Evolutionary conservation across 2,797 vertebrate species (phyloP).

Genomic region (Esox masquinongy): DNA sequence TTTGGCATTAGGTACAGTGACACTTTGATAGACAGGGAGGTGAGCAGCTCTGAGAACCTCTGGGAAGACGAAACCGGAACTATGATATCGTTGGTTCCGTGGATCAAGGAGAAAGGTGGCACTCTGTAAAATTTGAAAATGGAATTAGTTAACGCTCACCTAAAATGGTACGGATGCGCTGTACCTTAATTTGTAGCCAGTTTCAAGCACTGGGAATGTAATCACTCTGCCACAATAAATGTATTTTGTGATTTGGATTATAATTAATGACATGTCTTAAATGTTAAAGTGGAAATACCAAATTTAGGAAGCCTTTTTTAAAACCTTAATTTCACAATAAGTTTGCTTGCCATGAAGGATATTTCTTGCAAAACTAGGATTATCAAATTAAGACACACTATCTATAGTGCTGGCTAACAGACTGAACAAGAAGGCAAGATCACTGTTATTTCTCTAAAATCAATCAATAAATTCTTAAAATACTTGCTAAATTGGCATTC

Average conservation of each 20-base stretch:
- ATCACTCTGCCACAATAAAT: too few species aligned
- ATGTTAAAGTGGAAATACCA: too few species aligned
- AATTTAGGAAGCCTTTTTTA: too few species aligned
- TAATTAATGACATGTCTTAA: too few species aligned
- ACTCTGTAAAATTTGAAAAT: conserved; percentile 50
- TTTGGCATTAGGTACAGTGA: conserved; percentile 73
- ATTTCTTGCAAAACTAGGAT: too few species aligned
- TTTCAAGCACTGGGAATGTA: too few species aligned
- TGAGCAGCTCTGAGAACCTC: conserved; percentile 69
- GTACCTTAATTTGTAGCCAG: background rate
- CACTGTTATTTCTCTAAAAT: background rate
- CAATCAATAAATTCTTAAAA: background rate
- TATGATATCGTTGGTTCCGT: conserved; percentile 70
- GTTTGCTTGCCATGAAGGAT: too few species aligned
- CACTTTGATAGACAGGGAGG: conserved; percentile 55
- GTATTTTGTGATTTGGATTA: too few species aligned
- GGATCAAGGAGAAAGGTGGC: conserved; percentile 71
- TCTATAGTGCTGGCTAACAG: background rate
- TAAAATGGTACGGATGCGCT: background rate
- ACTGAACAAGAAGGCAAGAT: background rate
- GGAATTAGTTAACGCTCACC: background rate
- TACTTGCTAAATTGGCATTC: too few species aligned
- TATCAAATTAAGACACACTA: background rate
- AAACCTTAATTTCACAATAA: too few species aligned
- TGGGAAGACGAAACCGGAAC: conserved; percentile 71